Base-by-base conservation (phyloP, 2,888 invertebrate genomes). In the Drosophila parthenogenetica region DNA sequence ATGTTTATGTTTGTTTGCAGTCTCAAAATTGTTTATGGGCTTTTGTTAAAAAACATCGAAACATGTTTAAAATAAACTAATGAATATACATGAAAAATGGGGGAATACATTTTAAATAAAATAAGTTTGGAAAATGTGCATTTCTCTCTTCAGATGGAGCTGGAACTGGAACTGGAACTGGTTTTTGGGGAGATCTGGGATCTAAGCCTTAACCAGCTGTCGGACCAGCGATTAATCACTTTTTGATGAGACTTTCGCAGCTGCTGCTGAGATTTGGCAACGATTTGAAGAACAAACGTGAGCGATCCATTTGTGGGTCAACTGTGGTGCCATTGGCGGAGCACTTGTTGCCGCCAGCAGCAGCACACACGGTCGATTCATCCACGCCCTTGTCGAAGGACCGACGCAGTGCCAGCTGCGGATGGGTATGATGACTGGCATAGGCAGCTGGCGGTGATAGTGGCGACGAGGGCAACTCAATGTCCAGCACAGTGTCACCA, bases 191-290 rank as follows among this genome's bases (percentile, higher is more conserved):
- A 29, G 29, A 48, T 32, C 32, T 16, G 32, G 29, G 25, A 14
- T 46, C n/a, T n/a, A 25, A 35, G 35, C n/a, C n/a, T 14, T 37
- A 51, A 19, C 37, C 25, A 14, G n/a, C 25, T 2, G 13, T 7
- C 5, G 49, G 43, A 25, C 19, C 40, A 48, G 57, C 3, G n/a
- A n/a, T 32, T 42, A 64, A 69, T 85, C 82, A 85, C 81, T 85
- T 85, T 64, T 85, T 87, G 65, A 95, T 93, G 88, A 94, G 93
- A 90, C 93, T 94, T 91, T 95, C 95, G 91, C 94, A 94, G 91
- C 94, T 94, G 87, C 95, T 94, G 92, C 94, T 95, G 93, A 95
- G 93, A 93, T 95, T 95, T 92, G 95, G 95, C 93, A 95, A 94
- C 85, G 94, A 94, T 90, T 94, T 94, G 86, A 94, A 94, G 79